A percentile compares a stretch with the other conserved stretches of the same genome.
phyloP scores from a whole-genome alignment of 2,797 vertebrate species.

The Microtus obscurus region DNA sequence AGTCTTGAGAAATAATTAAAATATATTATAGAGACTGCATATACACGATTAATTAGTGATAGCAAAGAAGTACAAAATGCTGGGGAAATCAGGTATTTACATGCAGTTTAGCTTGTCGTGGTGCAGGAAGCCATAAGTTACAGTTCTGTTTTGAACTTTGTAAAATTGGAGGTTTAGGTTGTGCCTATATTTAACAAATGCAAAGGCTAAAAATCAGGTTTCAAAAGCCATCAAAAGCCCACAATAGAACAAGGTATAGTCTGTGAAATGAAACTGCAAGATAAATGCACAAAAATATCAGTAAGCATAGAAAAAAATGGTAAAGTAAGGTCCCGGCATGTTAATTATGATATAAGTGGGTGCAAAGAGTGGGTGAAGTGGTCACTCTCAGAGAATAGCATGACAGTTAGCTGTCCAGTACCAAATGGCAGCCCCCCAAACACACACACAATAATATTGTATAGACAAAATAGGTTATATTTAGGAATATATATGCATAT shows the following conservation, averaged over 20 bases:
- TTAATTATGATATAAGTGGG: constrained; percentile 28
- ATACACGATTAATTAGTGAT: constrained; percentile 29
- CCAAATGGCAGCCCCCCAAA: not conserved
- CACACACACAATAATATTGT: not conserved
- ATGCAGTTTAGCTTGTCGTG: not conserved
- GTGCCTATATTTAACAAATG: not conserved
- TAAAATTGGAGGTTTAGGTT: not conserved
- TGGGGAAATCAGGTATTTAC: not conserved
- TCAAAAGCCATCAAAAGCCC: not conserved
- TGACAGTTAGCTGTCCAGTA: no score
- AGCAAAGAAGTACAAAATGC: not conserved
- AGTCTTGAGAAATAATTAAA: constrained; percentile 47
- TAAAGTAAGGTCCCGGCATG: not conserved
- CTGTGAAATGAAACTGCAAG: not conserved
- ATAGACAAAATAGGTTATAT: not conserved
- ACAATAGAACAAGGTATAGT: not conserved
- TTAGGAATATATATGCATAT: not conserved
- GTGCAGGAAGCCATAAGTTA: not conserved
- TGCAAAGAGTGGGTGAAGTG: not conserved
- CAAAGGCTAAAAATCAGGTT: not conserved
- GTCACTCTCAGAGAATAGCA: not conserved
- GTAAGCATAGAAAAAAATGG: constrained; percentile 32
- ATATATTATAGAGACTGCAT: not conserved
- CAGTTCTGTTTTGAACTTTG: not conserved
- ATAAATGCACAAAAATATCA: not conserved